Base-by-base conservation (phyloP, 2,797 vertebrate genomes). In the Rhinoraja longicauda region DNA sequence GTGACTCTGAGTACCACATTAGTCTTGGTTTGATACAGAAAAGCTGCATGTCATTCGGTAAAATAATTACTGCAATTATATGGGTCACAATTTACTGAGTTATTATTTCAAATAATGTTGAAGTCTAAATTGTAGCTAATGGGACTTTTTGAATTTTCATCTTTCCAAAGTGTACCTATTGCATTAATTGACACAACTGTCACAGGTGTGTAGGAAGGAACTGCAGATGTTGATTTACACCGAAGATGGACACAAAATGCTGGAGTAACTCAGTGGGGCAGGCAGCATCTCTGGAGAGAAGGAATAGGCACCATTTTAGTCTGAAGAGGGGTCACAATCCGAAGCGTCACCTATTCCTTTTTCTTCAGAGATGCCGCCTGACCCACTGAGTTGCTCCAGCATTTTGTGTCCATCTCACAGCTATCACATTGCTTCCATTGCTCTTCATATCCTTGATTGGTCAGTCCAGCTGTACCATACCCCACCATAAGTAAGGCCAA, bases 31-130 rank as follows among this genome's bases (percentile, higher is more conserved):
- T 81, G 39, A 81, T 53, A 26, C 8, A 88, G 59, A 88, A 86
- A 86, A 86, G 82, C 57, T 62, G n/a, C 57, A 86, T 26, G 10
- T 86, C 82, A 86, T 86, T 62, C 62, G 57, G 57, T 64, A 64
- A 88, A 88, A 64, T 88, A 88, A 88, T 88, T 88, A 64, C 62
- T 6, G 17, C 59, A n/a, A 36, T 17, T 26, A 13, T 32, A 64
- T 64, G 59, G 84, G 29, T 29, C 64, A 64, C 59, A 62, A 88
- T 88, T 88, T 88, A 12, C 29, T 19, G 64, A 29, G 24, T 57
- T 64, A 62, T 88, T 88, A 64, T 64, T 84, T 59, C 45, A 59
- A n/a, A 84, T 6, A 59, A 32, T 1, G 62, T 88, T 64, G 29
- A n/a, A 32, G 26, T 64, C 59, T 64, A 36, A 88, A 32, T 64